Evolutionary conservation across 2,113 vertebrate species (phyloP).

Genomic region (Panurus biarmicus): DNA sequence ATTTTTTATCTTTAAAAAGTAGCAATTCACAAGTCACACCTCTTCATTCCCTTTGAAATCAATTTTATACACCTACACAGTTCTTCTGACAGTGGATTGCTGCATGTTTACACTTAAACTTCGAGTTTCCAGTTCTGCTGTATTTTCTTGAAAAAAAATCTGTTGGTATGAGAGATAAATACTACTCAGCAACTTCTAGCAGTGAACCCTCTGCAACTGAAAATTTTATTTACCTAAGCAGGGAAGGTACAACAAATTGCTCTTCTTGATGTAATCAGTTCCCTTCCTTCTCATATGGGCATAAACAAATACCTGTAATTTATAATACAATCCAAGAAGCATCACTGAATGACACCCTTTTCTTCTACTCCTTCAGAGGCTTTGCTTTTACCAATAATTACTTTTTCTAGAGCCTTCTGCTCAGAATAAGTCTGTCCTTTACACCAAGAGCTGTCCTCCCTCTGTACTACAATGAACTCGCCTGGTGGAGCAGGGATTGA

Average conservation of each 20-base stretch:
- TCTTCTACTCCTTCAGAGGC: neutral
- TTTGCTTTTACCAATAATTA: neutral
- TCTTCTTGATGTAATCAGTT: neutral
- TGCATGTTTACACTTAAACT: neutral
- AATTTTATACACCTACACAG: neutral
- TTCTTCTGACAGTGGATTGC: neutral
- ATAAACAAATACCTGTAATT: neutral
- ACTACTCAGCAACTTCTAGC: neutral
- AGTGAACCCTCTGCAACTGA: neutral
- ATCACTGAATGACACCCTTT: neutral
- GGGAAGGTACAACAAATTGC: neutral
- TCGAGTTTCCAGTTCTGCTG: neutral
- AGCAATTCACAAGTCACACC: slow-evolving; percentile 9
- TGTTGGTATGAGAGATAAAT: neutral
- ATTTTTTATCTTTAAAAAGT: slow-evolving; percentile 7
- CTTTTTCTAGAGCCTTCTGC: neutral
- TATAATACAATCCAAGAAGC: neutral
- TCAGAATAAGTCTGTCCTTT: neutral
- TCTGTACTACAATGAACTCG: neutral
- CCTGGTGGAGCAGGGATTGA: neutral
- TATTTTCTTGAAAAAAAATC: neutral
- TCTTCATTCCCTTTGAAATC: slow-evolving; percentile 8
- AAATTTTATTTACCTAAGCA: neutral
- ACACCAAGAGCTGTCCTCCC: neutral
- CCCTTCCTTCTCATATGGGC: neutral